Base-by-base conservation (phyloP, 2,113 vertebrate species). In the Peromyscus leucopus region DNA sequence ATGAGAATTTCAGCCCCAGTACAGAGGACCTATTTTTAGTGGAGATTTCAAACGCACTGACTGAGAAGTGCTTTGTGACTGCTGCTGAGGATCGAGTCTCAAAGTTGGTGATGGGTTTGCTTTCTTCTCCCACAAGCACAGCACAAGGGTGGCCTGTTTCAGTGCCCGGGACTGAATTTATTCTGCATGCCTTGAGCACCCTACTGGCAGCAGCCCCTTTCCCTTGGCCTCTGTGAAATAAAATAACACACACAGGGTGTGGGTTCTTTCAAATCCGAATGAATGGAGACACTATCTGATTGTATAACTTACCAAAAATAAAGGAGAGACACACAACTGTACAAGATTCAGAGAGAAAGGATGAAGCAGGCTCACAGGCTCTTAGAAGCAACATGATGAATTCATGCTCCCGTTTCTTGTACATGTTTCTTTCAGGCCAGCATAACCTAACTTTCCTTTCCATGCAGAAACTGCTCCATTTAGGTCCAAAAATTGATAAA, bases 71-170 rank as follows among this genome's bases (percentile, higher is more conserved):
- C 96, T 96, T 61, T 97, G 96, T 97, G 96, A 96, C 86, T 83
- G 33, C n/a, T 74, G 72, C 36, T 96, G 85, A 90, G 88, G 92
- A 94, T 89, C 71, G 55, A 93, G 84, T 95, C 98, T 95, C 90
- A 92, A 89, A 97, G 94, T 80, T 97, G 95, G 82, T 86, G 92
- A 97, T 91, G 90, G 96, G 82, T 46, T 91, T 75, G 89, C 33
- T 92, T 96, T 91, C 72, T 88, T 93, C 46, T 85, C 76, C 74
- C 78, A 83, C 86, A 46, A 93, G 82, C 39, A 71, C 36, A 87
- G 57, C 86, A 98, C 97, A 98, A 97, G 89, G 89, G 94, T 93
- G 83, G 69, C 89, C 97, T 98, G 98, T 98, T 96, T 89, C 33
- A 4, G 15, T 96, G 98, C 96, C 97, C 82, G 8, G 85, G 85